Evolutionary conservation across 2,888 invertebrate species (phyloP), one percentile per base, ranked within the genome.

Genomic region (Amphipyra berbera): DNA sequence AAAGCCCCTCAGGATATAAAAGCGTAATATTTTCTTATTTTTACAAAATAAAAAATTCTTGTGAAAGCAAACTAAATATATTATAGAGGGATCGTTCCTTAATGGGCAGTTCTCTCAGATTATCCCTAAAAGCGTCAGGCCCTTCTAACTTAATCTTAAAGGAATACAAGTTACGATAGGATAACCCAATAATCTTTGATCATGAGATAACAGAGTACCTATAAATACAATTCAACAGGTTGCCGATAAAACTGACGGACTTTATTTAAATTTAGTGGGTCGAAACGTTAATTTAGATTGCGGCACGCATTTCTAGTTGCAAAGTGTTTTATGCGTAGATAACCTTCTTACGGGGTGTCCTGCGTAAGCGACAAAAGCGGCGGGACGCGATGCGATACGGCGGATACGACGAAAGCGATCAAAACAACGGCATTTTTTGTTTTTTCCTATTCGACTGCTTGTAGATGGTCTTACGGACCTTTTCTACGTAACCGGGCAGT

Each of bases 171-270:
- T 61, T 57, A 49, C 44, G 55, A 53, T 61, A 57, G 47, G 71
- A 69, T 69, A 74, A 70, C 47, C 44, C 14, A 70, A 62, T 70
- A 68, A 74, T 73, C 53, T 73, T 48, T 47, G 70, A 70, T 61
- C 55, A 44, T 53, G 48, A 63, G 59, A 74, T 74, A 69, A 67
- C 38, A 57, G 42, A 67, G 38, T 44, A 44, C 45, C 56, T 59
- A 56, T 56, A 70, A 75, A 75, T 75, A 68, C 41, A 54, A 75
- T 72, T 61, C 61, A 68, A 76, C 76, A 75, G 68, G 58, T 72
- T 49, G 55, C 33, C 57, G 66, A 78, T 70, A 62, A 50, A 60
- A 68, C 30, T 73, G 57, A 62, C 57, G 12, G 37, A 38, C 53
- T 45, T 62, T 68, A 68, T 73, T 73, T 57, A 68, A 70, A 73